Evolutionary conservation across 2,113 vertebrate species (phyloP).

Genomic region (Rhombomys opimus): DNA sequence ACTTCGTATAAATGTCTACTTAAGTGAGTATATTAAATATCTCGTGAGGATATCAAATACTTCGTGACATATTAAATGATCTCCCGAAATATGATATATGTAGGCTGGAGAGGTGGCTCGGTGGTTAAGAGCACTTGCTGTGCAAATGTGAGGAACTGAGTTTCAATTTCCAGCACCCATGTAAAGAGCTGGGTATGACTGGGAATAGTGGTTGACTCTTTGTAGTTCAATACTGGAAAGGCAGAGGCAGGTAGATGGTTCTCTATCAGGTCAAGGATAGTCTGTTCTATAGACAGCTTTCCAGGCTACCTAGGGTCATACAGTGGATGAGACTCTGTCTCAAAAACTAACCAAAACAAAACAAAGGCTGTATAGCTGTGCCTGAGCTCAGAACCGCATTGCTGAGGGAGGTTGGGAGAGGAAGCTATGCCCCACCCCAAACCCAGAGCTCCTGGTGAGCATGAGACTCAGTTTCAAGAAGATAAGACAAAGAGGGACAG

Average conservation of each 20-base stretch:
- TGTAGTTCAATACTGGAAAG: neutral
- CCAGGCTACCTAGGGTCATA: neutral
- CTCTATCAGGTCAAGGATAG: neutral
- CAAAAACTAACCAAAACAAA: neutral
- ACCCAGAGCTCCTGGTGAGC: neutral
- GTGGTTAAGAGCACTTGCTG: neutral
- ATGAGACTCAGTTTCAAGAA: neutral
- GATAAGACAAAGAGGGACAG: neutral
- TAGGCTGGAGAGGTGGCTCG: neutral
- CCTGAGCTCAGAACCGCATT: neutral
- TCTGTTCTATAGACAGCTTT: neutral
- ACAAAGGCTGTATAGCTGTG: neutral
- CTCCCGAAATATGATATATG: neutral
- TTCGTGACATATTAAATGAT: neutral
- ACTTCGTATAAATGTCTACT: neutral
- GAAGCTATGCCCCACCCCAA: neutral
- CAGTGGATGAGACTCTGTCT: neutral
- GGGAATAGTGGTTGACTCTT: neutral
- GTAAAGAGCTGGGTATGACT: neutral
- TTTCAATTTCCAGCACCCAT: neutral
- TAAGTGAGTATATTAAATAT: neutral
- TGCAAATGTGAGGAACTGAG: neutral
- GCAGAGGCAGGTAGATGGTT: too few species aligned
- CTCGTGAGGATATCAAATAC: neutral
- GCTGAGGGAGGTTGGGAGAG: neutral